phyloP scores from a whole-genome alignment of 2,113 vertebrate genomes.

The Poeciliopsis retropinna region DNA sequence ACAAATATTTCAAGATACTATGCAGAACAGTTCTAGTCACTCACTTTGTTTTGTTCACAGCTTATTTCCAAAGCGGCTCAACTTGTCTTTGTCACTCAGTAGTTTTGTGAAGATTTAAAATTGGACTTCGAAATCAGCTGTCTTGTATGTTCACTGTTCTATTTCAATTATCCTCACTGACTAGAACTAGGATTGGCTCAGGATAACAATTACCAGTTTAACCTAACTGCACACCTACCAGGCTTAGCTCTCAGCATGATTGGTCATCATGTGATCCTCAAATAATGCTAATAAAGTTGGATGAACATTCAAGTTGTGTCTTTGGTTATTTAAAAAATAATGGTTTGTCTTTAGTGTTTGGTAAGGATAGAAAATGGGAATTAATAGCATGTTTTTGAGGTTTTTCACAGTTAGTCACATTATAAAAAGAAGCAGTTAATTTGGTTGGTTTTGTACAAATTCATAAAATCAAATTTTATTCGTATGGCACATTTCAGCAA shows the following conservation, averaged over 20 bases:
- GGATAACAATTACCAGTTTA: conserved; percentile 60
- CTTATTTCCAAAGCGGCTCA: conserved; percentile 31
- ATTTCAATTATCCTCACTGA: conserved; percentile 44
- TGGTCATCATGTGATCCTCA: conserved; percentile 56
- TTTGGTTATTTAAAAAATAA: conserved; percentile 20
- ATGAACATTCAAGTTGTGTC: conserved; percentile 44
- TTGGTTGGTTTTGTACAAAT: no score
- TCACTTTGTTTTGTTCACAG: conserved; percentile 32
- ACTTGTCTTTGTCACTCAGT: conserved; percentile 12
- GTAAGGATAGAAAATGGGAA: not conserved
- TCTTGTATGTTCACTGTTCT: conserved; percentile 33
- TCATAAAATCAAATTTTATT: no score
- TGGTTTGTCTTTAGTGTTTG: not conserved
- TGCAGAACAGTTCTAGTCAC: conserved; percentile 71
- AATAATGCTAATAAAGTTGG: conserved; percentile 64
- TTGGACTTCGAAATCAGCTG: conserved; percentile 19
- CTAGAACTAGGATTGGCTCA: conserved; percentile 70
- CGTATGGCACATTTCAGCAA: no score
- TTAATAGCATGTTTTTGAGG: not conserved
- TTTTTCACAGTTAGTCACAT: no score
- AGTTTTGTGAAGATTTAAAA: conserved; percentile 40
- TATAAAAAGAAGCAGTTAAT: no score
- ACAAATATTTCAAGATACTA: conserved; percentile 69
- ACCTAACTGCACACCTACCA: conserved; percentile 46
- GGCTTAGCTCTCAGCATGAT: conserved; percentile 67